Base-by-base conservation (phyloP, 1,140 invertebrate species). In the Solenopsis invicta region DNA sequence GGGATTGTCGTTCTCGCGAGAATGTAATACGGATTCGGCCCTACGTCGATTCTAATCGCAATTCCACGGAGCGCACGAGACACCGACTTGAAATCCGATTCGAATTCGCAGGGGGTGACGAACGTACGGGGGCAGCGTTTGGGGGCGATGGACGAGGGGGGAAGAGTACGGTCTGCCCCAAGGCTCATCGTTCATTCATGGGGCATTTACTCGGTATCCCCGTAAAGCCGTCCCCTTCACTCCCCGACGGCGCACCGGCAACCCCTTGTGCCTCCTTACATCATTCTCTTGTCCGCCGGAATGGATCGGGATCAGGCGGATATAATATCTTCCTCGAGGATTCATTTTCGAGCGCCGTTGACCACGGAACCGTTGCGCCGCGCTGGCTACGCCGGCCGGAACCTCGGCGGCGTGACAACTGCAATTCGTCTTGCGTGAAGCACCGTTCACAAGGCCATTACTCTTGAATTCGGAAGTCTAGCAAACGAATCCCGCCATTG, bases 161-260 rank as follows among this genome's bases (percentile, higher is more conserved):
- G 78, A 13, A 56, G 67, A 72, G 84, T 88, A 87, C 77, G 84
- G 87, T 92, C 91, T 91, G 88, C 92, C 92, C 91, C 91, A 48
- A 80, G 92, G 91, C 94, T 95, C 95, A 95, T 95, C 95, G 93
- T 94, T 95, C 95, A 95, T 95, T 95, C 95, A 95, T 95, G 94
- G 95, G 92, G 94, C 95, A 95, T 95, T 95, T 95, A 94, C 94
- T 94, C 92, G 89, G 92, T 93, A 94, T 94, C 93, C 94, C 90
- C 92, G 94, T 94, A 94, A 94, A 95, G 93, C 94, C 92, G 34
- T 86, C 66, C 77, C 69, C 74, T 59, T 84, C 66, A 56, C 72
- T 85, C 67, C 50, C 77, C 61, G 56, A 82, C 66, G 37, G 80
- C 74, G 37, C 82, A 71, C 77, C 52, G 21, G 74, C 82, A 54